Conservation (phyloP, 1,140 invertebrate genomes). For the Drosophila repleta region DNA sequence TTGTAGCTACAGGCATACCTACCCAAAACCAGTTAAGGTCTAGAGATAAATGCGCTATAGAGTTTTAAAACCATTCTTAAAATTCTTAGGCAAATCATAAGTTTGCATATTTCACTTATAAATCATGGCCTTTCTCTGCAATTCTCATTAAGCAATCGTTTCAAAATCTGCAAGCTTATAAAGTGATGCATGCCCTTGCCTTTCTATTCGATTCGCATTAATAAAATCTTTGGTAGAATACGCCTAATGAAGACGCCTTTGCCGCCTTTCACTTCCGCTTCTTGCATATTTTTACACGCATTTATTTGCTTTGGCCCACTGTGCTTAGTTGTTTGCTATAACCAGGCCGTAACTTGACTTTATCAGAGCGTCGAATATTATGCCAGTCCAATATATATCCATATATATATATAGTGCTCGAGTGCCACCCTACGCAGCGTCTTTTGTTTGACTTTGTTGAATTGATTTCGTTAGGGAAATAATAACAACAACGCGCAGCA, state of each 20-base stretch:
- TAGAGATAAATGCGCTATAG: too few species aligned
- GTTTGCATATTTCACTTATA: too few species aligned
- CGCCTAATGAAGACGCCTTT: too few species aligned
- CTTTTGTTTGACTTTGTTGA: slow-evolving; percentile 80
- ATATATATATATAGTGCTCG: slow-evolving; percentile 3
- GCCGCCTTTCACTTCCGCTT: too few species aligned
- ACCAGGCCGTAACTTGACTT: slow-evolving; percentile 58
- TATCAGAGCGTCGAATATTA: slow-evolving; percentile 56
- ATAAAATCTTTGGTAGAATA: too few species aligned
- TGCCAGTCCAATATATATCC: slow-evolving; percentile 9
- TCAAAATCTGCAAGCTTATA: too few species aligned
- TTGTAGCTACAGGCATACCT: too few species aligned
- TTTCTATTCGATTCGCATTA: neutral
- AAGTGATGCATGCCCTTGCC: neutral
- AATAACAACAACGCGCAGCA: slow-evolving; percentile 53
- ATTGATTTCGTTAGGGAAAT: slow-evolving; percentile 78
- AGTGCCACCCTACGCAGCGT: slow-evolving; percentile 37
- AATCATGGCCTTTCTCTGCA: neutral
- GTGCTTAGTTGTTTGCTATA: slow-evolving; percentile 26
- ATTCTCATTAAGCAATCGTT: neutral
- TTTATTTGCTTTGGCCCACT: slow-evolving; percentile 33
- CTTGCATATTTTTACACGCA: neutral
- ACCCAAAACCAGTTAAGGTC: too few species aligned
- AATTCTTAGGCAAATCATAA: too few species aligned
- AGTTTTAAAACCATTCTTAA: too few species aligned